These are phyloP conservation scores for Podotricha telesiphe DNA, from an alignment of 2,888 invertebrate genomes.

Conservation along the genomic window DNA sequence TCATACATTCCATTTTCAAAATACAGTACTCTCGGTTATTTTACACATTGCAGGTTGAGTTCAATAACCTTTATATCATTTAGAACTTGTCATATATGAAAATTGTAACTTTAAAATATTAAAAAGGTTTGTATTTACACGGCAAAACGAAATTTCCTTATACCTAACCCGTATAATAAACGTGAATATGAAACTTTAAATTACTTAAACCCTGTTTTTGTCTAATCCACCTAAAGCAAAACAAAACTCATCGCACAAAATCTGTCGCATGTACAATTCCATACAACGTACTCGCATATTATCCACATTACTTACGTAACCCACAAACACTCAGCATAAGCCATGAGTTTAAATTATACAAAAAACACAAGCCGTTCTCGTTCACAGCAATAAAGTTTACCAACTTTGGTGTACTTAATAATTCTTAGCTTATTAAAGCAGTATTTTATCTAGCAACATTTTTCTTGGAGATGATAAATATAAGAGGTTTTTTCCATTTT, in stretches of 20 bases:
- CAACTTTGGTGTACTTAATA: slow-evolving; percentile 24
- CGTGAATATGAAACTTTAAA: no score
- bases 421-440: slow-evolving; percentile 32
- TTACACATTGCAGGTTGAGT: no score
- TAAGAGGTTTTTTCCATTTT: slow-evolving; percentile 28
- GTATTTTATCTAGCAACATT: slow-evolving; percentile 32
- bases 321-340: slow-evolving; percentile 4
- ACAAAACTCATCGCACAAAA: not conserved
- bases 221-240: no score
- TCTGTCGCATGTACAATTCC: not conserved
- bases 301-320: not conserved
- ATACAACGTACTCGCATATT: not conserved
- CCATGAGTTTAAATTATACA: slow-evolving; percentile 14
- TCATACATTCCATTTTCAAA: not conserved
- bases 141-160: not conserved
- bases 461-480: slow-evolving; percentile 29
- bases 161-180: no score
- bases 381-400: slow-evolving; percentile 22
- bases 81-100: no score
- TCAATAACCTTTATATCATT: no score
- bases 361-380: slow-evolving; percentile 12
- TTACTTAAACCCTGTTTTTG: no score
- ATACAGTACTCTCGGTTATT: no score
- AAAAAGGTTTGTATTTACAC: not conserved
- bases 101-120: no score